Evolutionary conservation across 2,113 vertebrate species (phyloP).

Genomic region (Pseudorhombus dupliciocellatus): DNA sequence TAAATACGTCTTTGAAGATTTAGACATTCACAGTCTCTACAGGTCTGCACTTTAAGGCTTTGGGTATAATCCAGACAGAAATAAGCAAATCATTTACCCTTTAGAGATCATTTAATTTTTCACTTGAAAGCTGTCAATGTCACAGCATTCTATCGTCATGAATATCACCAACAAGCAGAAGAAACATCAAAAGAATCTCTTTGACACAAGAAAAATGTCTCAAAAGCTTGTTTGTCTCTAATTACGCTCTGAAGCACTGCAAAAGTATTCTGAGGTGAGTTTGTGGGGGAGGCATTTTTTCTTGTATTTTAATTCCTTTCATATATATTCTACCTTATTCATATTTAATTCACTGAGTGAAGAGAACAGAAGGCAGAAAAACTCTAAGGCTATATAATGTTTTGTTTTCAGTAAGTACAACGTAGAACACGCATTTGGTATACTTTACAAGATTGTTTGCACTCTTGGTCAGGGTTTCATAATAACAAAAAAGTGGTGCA

Average conservation of each 20-base stretch:
- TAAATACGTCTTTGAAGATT: slow-evolving; percentile 58
- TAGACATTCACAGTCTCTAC: slow-evolving; percentile 17
- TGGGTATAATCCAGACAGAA: slow-evolving; percentile 33
- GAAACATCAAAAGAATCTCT: not conserved
- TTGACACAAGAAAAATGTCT: slow-evolving; percentile 5
- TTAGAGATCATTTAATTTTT: slow-evolving; percentile 30
- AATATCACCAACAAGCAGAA: slow-evolving; percentile 8
- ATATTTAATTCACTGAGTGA: not conserved
- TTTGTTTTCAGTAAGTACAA: not conserved
- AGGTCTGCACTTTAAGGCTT: slow-evolving; percentile 35
- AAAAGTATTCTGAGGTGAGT: slow-evolving; percentile 3
- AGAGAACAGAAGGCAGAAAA: not conserved
- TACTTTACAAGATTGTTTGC: not conserved
- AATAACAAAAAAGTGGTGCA: not conserved
- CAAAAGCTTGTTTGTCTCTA: not conserved
- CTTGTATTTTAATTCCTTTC: slow-evolving; percentile 34
- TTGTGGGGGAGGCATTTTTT: slow-evolving; percentile 14
- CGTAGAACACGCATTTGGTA: not conserved
- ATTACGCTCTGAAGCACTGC: not conserved
- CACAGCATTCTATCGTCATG: not conserved
- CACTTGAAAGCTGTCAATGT: slow-evolving; percentile 4
- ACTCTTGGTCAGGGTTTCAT: not conserved
- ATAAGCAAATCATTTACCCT: slow-evolving; percentile 32
- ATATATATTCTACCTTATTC: slow-evolving; percentile 1
- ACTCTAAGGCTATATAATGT: not conserved